Base-by-base conservation (phyloP, 2,888 invertebrate genomes). In the Allacma fusca region DNA sequence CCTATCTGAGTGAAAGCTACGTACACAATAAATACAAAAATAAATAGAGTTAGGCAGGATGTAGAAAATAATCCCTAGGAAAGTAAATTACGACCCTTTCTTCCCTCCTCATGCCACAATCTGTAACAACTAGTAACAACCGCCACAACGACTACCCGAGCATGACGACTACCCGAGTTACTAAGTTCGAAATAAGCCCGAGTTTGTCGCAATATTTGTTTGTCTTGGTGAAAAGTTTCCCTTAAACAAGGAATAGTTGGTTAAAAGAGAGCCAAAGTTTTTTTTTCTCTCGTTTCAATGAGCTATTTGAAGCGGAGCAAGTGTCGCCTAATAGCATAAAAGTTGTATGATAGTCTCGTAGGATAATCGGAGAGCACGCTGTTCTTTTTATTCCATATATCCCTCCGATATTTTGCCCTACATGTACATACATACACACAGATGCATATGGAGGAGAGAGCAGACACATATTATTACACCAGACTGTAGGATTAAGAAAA, bases 161-260 rank as follows among this genome's bases (percentile, higher is more conserved):
- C 50, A 16, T 12, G 9, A 16, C 2, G 50, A 50, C n/a, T 19
- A 29, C 28, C 28, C 19, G 13, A 67, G 67, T 26, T 62, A 73
- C 40, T 28, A 72, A 72, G 72, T 72, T 72, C 21, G 57, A 62
- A 62, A 26, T 29, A 24, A 65, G 65, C 19, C 65, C 34, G 73
- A 73, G 73, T 64, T 65, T 73, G 73, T 73, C 65, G 65, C 73
- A 73, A 73, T 73, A 73, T 73, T 73, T 73, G 73, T 73, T 73
- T 73, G 73, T 59, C 73, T 73, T 73, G 73, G 73, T 73, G 73
- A 73, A 73, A 73, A 73, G 73, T 73, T 73, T 73, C 23, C 21
- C 69, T 70, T 70, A 70, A 70, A 70, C 69, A 44, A 70, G 70
- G 50, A 70, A 70, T 71, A 59, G 71, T 71, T 71, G 73, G 73